These are phyloP conservation scores for Dicaeum eximium DNA, from an alignment of 2,113 vertebrate genomes.

Conservation along the genomic window DNA sequence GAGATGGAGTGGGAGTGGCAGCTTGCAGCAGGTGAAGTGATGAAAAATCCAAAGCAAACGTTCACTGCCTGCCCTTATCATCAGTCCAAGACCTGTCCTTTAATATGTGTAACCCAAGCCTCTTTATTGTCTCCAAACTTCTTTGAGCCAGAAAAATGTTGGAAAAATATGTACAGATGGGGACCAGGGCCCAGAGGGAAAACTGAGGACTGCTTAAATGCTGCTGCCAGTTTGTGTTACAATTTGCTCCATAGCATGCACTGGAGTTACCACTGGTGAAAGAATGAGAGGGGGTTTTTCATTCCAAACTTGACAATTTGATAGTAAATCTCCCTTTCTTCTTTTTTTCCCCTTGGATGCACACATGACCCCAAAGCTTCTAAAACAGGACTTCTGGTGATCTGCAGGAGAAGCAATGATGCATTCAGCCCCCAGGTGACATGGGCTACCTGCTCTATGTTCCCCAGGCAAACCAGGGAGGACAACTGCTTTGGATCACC, in stretches of 20 bases:
- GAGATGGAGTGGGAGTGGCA: background rate
- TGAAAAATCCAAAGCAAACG: background rate
- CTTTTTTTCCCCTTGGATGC: background rate
- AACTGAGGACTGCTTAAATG: background rate
- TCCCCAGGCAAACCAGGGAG: background rate
- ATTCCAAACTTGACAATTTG: background rate
- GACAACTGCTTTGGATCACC: background rate
- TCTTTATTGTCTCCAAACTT: background rate
- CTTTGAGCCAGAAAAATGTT: background rate
- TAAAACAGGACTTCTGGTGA: background rate
- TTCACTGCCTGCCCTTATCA: too few species aligned
- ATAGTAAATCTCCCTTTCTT: background rate
- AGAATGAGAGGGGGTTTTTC: rapidly evolving
- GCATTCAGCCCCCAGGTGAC: background rate
- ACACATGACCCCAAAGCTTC: background rate
- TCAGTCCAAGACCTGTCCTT: background rate
- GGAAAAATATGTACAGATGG: background rate
- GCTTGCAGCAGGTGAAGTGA: background rate
- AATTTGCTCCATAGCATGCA: background rate
- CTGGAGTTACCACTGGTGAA: background rate
- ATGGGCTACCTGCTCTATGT: background rate
- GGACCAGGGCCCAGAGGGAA: background rate
- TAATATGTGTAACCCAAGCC: background rate
- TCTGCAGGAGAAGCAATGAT: background rate
- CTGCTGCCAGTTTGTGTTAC: background rate